Base-by-base conservation (phyloP, 2,888 invertebrate species). In the Heliconius charithonia region DNA sequence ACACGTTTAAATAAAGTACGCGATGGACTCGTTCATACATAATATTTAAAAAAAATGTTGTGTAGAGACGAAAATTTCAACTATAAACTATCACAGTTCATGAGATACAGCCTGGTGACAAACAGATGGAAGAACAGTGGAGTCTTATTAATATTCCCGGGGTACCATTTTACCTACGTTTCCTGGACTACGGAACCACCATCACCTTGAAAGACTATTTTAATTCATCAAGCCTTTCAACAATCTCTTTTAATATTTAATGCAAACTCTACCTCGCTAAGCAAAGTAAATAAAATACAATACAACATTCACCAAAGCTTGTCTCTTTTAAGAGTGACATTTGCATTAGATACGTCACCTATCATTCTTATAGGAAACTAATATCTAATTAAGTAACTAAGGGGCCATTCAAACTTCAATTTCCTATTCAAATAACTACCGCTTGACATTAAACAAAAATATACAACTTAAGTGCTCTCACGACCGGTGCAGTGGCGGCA, bases 321-420 rank as follows among this genome's bases (percentile, higher is more conserved):
- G 70, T 79, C 76, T 80, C 73, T 77, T 76, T 75, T 65, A 56
- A 22, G 41, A 77, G 75, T 79, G 77, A 73, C 77, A 79, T 80
- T 80, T 79, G 79, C 81, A 79, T 81, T 80, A 81, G 80, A 81
- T 79, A 79, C 80, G 74, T 78, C 75, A 75, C 67, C 69, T 79
- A 77, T 77, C 77, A 79, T 77, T 80, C 80, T 41, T 63, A 76
- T 79, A 73, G 72, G 12, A 75, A 81, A 80, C 79, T 76, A 79
- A 79, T 78, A 77, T 71, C 75, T 81, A 76, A 79, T 79, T 80
- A 77, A 77, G 75, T 67, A 79, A 56, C 29, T 29, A 66, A 29
- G 45, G 62, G 41, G 70, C 63, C n/a, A 70, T 76, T 76, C 70
- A 76, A 62, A 76, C 71, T 79, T 81, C 71, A 73, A 59, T 74